These are phyloP conservation scores for Caenorhabditis sp. DNA, from an alignment of 2,888 invertebrate genomes.

Conservation along the genomic window DNA sequence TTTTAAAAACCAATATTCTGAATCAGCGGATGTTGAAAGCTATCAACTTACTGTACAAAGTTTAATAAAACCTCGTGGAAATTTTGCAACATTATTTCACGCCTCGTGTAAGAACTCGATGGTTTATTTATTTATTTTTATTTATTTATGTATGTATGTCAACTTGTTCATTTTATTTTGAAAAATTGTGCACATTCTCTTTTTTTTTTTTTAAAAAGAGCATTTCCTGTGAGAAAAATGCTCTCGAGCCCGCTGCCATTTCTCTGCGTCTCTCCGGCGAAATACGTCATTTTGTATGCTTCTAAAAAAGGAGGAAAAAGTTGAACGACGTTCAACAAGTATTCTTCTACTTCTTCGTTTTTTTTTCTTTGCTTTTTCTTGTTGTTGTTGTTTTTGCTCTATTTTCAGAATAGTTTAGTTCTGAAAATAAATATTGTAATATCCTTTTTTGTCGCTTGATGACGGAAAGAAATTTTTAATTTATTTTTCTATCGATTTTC, in stretches of 20 bases:
- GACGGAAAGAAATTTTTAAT: too few species aligned
- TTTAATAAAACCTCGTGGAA: not conserved
- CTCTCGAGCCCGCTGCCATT: slow-evolving; percentile 2
- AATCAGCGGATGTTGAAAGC: too few species aligned
- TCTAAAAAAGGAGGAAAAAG: slow-evolving; percentile 3
- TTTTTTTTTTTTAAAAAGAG: slow-evolving; percentile 3
- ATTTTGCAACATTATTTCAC: not conserved
- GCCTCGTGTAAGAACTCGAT: not conserved
- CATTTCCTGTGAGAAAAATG: slow-evolving; percentile 8
- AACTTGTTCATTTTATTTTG: not conserved
- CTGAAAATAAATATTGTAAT: not conserved
- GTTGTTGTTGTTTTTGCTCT: not conserved
- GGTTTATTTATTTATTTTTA: not conserved
- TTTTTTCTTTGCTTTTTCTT: slow-evolving; percentile 1
- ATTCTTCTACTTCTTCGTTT: not conserved
- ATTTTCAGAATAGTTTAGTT: too few species aligned
- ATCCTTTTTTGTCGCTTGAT: not conserved
- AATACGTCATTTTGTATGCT: not conserved
- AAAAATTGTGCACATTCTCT: not conserved
- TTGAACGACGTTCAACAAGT: slow-evolving; percentile 8
- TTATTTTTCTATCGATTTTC: too few species aligned
- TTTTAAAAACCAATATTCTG: too few species aligned
- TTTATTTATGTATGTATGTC: not conserved
- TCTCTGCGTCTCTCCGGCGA: slow-evolving; percentile 6
- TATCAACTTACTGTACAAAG: too few species aligned